Percentiles rank a stretch among this genome's conserved stretches.
These are phyloP conservation scores for Polydrusus tereticollis DNA, from an alignment of 2,888 invertebrate species.

Conservation along the genomic window DNA sequence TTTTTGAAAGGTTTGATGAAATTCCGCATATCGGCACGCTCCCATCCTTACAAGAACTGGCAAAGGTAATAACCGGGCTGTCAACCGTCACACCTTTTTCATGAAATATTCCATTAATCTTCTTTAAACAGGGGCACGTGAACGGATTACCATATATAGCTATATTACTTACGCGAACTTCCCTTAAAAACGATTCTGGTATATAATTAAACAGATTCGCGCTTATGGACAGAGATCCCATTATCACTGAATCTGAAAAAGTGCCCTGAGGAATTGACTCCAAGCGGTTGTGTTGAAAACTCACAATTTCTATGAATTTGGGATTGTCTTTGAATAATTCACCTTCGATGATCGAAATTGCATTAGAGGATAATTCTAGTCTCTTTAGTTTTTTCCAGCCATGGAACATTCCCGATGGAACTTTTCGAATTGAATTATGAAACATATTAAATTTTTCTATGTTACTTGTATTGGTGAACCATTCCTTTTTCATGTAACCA, in stretches of 20 bases:
- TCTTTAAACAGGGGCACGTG: not conserved
- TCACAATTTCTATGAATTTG: not conserved
- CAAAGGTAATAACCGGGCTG: not conserved
- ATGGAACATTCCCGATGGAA: conserved; percentile 10
- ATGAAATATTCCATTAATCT: not conserved
- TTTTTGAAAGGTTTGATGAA: not conserved
- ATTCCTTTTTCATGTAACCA: not conserved
- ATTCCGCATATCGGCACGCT: not conserved
- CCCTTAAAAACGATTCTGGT: not conserved
- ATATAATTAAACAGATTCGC: conserved; percentile 7
- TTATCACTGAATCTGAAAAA: not conserved
- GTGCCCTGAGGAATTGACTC: not conserved
- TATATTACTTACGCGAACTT: not conserved
- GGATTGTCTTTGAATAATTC: not conserved
- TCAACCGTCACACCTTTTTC: not conserved
- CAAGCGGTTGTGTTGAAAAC: not conserved
- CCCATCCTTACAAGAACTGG: not conserved
- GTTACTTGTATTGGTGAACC: conserved; percentile 18
- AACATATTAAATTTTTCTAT: not conserved
- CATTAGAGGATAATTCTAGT: not conserved
- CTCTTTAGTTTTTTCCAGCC: conserved; percentile 7
- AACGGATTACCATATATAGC: conserved; percentile 8
- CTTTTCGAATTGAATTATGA: not conserved
- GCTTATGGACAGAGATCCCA: not conserved
- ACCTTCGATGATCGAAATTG: not conserved